Conservation (phyloP, 2,113 vertebrate species). For the Phocoena phocoena region DNA sequence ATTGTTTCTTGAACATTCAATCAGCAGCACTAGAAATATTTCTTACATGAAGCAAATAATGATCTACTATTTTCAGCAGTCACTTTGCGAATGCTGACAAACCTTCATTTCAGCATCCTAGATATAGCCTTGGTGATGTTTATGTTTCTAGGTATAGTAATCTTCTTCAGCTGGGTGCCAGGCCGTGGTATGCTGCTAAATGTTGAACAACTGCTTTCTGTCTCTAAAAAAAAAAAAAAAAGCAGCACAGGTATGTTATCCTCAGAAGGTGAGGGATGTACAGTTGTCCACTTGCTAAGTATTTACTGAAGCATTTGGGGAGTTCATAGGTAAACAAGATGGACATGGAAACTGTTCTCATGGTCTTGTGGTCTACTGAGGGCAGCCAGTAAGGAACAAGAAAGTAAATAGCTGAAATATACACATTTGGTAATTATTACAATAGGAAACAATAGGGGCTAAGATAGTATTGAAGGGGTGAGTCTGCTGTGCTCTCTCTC, state of each 20-base stretch:
- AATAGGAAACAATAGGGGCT: not conserved
- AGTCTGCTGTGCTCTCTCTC: not conserved
- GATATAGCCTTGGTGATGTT: not conserved
- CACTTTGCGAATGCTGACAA: not conserved
- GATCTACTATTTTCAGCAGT: constrained; percentile 32
- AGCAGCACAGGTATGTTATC: not conserved
- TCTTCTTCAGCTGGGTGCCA: not conserved
- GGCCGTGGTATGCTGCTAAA: not conserved
- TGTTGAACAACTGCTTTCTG: not conserved
- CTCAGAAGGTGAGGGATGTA: not conserved
- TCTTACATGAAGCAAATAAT: constrained; percentile 67
- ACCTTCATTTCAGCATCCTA: not conserved
- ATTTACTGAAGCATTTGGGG: not conserved
- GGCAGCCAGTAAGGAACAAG: not conserved
- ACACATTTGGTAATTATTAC: not conserved
- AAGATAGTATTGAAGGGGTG: no score
- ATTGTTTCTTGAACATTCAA: constrained; percentile 69
- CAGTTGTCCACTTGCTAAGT: not conserved
- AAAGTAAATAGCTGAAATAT: not conserved
- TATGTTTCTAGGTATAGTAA: not conserved
- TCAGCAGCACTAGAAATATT: constrained; percentile 63
- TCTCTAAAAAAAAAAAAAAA: not conserved
- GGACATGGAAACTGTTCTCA: not conserved
- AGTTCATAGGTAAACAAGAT: not conserved
- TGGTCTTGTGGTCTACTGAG: not conserved